These are phyloP conservation scores for Hoplostethus mediterraneus DNA, from an alignment of 2,797 vertebrate genomes.

Conservation along the genomic window DNA sequence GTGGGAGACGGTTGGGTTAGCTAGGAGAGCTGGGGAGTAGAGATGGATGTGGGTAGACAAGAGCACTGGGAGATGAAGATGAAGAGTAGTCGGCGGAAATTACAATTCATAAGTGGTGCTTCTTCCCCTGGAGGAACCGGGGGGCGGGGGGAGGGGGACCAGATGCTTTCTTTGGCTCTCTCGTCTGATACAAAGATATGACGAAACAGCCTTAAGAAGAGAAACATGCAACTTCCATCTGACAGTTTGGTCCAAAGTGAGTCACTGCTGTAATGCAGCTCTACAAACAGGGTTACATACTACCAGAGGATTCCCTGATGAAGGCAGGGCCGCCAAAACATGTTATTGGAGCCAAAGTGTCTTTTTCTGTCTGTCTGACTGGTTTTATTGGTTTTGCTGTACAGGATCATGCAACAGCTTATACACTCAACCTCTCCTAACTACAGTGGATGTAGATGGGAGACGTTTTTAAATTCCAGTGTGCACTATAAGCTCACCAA, in stretches of 20 bases:
- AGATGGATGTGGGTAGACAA: conserved; percentile 46
- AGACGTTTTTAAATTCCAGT: conserved; percentile 22
- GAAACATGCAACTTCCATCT: conserved; percentile 35
- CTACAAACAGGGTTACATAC: background rate
- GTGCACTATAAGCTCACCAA: background rate
- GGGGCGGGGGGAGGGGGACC: conserved; percentile 26
- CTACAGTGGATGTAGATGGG: background rate
- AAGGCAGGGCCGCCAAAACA: background rate
- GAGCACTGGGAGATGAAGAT: background rate
- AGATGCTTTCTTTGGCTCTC: conserved; percentile 7
- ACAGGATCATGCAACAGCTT: background rate
- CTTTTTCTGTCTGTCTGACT: background rate
- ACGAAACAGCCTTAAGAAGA: conserved; percentile 37
- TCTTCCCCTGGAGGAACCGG: conserved; percentile 42
- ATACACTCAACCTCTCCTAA: conserved; percentile 7
- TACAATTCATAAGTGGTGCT: background rate
- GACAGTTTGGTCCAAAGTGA: conserved; percentile 29
- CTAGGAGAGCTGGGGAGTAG: conserved; percentile 23
- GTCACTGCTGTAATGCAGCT: background rate
- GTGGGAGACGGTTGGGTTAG: conserved; percentile 33
- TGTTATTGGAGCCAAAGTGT: too few relatives aligned
- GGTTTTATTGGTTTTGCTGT: background rate
- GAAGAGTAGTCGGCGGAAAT: background rate
- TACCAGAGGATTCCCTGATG: background rate
- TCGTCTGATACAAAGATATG: conserved; percentile 5